phyloP scores from a whole-genome alignment of 2,797 vertebrate genomes.

The Microhierax caerulescens region DNA sequence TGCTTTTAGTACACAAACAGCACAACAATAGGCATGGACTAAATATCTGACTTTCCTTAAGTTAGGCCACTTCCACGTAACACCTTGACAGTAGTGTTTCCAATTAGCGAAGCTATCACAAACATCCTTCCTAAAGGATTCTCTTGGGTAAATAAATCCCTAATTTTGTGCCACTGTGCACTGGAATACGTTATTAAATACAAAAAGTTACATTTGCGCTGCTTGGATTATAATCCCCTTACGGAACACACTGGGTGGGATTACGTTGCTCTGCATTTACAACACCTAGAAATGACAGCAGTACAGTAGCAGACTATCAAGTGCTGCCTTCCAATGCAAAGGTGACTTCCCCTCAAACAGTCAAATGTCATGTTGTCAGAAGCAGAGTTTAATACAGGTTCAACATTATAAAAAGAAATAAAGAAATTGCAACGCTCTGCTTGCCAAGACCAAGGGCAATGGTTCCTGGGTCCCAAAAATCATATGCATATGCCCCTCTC shows the following conservation, averaged over 20 bases:
- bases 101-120: background rate
- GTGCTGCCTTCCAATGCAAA: background rate
- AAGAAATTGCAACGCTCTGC: background rate
- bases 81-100: background rate
- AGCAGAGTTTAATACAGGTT: background rate
- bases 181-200: background rate
- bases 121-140: background rate
- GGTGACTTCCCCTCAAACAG: background rate
- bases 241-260: background rate
- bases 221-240: background rate
- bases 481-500: rapidly evolving
- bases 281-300: background rate
- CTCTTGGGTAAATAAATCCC: background rate
- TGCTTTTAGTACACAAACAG: background rate
- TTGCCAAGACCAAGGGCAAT: background rate
- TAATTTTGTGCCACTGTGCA: background rate
- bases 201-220: background rate
- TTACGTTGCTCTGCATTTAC: background rate
- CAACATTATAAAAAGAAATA: background rate
- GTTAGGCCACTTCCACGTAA: background rate
- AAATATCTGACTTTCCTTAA: background rate
- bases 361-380: background rate
- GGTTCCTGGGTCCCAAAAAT: background rate
- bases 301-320: background rate
- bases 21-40: background rate